These are phyloP conservation scores for Phalacrocorax aristotelis DNA, from an alignment of 2,113 vertebrate genomes.

Conservation along the genomic window DNA sequence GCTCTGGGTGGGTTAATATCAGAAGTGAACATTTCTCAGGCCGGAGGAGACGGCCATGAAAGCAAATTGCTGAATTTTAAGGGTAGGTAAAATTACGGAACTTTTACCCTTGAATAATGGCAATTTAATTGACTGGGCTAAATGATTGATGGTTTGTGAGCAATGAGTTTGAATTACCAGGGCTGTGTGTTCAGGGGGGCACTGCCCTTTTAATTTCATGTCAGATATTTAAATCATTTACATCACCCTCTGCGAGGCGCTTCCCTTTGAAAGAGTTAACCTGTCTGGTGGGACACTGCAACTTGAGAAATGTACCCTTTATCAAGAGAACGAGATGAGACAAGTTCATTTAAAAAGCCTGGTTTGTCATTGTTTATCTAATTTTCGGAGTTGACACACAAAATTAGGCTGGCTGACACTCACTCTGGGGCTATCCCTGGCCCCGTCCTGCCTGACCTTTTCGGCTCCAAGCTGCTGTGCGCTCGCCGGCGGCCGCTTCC, in stretches of 20 bases:
- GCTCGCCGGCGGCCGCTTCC: slow-evolving; percentile 4
- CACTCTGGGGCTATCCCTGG: slow-evolving; percentile 64
- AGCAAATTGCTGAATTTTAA: slow-evolving; percentile 7
- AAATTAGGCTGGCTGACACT: slow-evolving; percentile 82
- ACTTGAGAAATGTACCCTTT: slow-evolving; percentile 65
- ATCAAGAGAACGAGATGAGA: slow-evolving; percentile 85
- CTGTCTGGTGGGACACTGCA: slow-evolving; percentile 43
- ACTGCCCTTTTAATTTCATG: slow-evolving; percentile 58
- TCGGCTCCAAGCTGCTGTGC: background rate
- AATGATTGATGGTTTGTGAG: slow-evolving; percentile 52
- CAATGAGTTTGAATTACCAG: slow-evolving; percentile 25
- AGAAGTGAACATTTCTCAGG: background rate
- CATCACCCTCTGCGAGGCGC: background rate
- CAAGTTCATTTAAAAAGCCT: slow-evolving; percentile 87
- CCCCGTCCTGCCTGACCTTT: slow-evolving; percentile 74
- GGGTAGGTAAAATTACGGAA: background rate
- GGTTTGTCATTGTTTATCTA: slow-evolving; percentile 84
- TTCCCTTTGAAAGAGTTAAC: slow-evolving; percentile 71
- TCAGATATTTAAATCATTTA: slow-evolving; percentile 31
- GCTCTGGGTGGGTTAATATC: background rate
- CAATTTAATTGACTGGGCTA: slow-evolving; percentile 25
- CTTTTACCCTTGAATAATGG: slow-evolving; percentile 35
- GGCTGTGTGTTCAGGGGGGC: background rate
- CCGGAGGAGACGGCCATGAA: background rate
- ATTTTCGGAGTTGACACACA: slow-evolving; percentile 83